A percentile compares a stretch with the other conserved stretches of the same genome.
Conservation (phyloP, 2,888 invertebrate species). For the Celastrina argiolus region DNA sequence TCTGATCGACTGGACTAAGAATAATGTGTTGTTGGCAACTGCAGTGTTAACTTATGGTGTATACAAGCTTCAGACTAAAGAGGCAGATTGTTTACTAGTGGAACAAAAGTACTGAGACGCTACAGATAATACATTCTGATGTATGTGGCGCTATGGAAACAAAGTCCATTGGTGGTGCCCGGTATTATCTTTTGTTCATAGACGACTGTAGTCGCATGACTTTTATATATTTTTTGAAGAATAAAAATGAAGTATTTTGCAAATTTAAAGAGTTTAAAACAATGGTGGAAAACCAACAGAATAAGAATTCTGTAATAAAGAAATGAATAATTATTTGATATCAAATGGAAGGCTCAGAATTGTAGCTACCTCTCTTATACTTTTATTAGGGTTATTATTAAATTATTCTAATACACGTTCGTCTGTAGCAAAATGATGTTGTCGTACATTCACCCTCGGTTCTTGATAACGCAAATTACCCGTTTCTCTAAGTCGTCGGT, state of each 20-base stretch:
- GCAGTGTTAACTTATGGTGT: neutral
- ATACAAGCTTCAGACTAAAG: neutral
- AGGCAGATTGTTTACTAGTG: neutral
- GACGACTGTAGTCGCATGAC: slow-evolving; percentile 30
- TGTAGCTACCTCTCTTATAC: too few relatives aligned
- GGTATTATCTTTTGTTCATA: slow-evolving; percentile 28
- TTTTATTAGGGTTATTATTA: too few relatives aligned
- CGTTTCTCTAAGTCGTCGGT: too few relatives aligned
- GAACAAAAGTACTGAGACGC: neutral
- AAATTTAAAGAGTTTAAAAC: slow-evolving; percentile 27
- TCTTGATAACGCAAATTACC: too few relatives aligned
- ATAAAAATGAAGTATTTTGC: slow-evolving; percentile 23
- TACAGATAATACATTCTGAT: slow-evolving; percentile 39
- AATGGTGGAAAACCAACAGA: too few relatives aligned
- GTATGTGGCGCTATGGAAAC: slow-evolving; percentile 37
- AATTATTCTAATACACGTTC: too few relatives aligned
- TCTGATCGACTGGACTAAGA: too few relatives aligned
- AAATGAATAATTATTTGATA: too few relatives aligned
- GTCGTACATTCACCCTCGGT: too few relatives aligned
- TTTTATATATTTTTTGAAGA: slow-evolving; percentile 28
- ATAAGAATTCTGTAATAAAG: too few relatives aligned
- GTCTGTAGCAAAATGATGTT: too few relatives aligned
- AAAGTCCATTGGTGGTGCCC: slow-evolving; percentile 27
- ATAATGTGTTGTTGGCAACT: neutral
- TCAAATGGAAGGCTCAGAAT: too few relatives aligned